phyloP scores from a whole-genome alignment of 1,140 invertebrate species.

The Drosophila cardini region DNA sequence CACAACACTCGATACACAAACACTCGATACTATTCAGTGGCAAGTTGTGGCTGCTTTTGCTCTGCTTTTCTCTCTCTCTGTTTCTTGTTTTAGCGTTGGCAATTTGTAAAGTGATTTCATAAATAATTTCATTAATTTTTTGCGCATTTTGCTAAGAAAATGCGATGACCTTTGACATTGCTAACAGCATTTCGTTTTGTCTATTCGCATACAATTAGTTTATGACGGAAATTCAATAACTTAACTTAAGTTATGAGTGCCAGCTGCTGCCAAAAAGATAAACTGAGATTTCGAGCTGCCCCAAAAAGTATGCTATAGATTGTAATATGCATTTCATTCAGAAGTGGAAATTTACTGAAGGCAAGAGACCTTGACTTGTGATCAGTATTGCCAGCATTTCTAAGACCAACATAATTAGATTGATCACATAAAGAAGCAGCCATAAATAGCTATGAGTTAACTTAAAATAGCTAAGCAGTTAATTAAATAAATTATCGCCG shows the following conservation, averaged over 20 bases:
- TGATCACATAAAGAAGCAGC: too few species aligned
- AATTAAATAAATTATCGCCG: too few species aligned
- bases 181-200: slow-evolving; percentile 15
- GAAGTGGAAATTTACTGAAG: too few species aligned
- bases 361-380: too few species aligned
- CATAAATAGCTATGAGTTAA: too few species aligned
- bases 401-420: too few species aligned
- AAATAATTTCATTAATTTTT: slow-evolving; percentile 53
- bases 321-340: not conserved
- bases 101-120: slow-evolving; percentile 48
- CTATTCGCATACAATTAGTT: slow-evolving; percentile 33
- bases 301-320: not conserved
- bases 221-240: slow-evolving; percentile 18
- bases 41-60: slow-evolving; percentile 25
- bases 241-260: not conserved
- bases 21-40: slow-evolving; percentile 6
- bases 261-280: not conserved
- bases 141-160: slow-evolving; percentile 42
- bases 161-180: slow-evolving; percentile 46
- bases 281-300: not conserved
- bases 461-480: too few species aligned
- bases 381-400: too few species aligned
- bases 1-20: not conserved
- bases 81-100: not conserved
- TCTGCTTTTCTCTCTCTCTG: not conserved